These are phyloP conservation scores for Itoplectis maculator DNA, from an alignment of 2,888 invertebrate genomes.

Conservation along the genomic window DNA sequence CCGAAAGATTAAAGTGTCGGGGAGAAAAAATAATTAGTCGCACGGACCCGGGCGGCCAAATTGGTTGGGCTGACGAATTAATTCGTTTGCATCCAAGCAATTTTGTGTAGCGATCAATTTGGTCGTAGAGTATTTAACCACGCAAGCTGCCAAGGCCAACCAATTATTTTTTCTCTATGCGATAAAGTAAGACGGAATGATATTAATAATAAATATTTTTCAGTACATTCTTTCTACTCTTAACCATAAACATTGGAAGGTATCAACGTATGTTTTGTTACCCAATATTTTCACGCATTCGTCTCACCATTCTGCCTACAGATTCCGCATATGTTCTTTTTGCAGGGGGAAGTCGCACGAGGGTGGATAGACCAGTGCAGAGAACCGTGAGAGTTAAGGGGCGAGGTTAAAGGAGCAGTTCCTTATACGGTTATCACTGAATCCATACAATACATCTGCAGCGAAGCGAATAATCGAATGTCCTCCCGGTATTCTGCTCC, in stretches of 20 bases:
- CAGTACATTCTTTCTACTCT: background rate
- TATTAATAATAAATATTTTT: background rate
- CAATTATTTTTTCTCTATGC: too few relatives aligned
- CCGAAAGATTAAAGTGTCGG: background rate
- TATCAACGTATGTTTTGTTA: constrained; percentile 7
- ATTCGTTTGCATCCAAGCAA: too few relatives aligned
- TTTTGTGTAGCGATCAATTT: background rate
- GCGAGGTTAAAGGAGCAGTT: constrained; percentile 65
- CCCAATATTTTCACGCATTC: constrained; percentile 20
- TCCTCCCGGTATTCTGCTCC: constrained; percentile 48
- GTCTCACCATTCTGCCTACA: background rate
- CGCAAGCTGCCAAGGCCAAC: too few relatives aligned
- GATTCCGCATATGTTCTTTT: background rate
- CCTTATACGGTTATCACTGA: constrained; percentile 67
- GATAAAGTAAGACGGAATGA: background rate
- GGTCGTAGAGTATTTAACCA: background rate
- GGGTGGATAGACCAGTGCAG: constrained; percentile 59
- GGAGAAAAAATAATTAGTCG: background rate
- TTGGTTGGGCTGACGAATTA: too few relatives aligned
- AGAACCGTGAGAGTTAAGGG: constrained; percentile 65
- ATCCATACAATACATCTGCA: constrained; percentile 66
- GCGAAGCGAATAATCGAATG: constrained; percentile 66
- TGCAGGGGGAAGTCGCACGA: background rate
- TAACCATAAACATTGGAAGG: background rate
- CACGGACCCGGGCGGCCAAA: too few relatives aligned